A percentile compares a stretch with the other conserved stretches of the same genome.
Evolutionary conservation across 2,797 vertebrate genomes (phyloP).

Genomic region (Sebastiscus tertius): DNA sequence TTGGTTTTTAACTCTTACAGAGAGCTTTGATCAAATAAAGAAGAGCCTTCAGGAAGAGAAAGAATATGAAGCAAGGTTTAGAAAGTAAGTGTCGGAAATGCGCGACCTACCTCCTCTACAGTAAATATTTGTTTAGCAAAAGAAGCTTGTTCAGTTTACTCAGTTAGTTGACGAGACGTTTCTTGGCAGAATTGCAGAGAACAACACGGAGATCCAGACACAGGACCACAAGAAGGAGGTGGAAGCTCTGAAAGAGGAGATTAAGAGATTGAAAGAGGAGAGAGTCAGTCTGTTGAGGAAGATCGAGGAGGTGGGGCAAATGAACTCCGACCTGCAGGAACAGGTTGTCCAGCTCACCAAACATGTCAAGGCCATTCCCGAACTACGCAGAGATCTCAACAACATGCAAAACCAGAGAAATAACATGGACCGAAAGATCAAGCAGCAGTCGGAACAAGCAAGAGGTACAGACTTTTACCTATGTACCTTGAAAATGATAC

Average conservation of each 20-base stretch:
- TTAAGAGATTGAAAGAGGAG: constrained; percentile 86
- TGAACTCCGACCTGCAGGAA: constrained; percentile 83
- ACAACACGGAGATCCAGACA: constrained; percentile 88
- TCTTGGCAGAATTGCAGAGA: constrained; percentile 88
- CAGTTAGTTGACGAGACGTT: not conserved
- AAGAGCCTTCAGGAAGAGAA: constrained; percentile 87
- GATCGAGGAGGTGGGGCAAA: constrained; percentile 79
- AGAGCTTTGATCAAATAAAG: constrained; percentile 89
- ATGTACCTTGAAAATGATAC: not conserved
- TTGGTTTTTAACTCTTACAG: constrained; percentile 72
- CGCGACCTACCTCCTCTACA: not conserved
- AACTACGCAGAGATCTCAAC: constrained; percentile 91
- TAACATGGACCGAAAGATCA: constrained; percentile 86
- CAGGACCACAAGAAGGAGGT: constrained; percentile 88
- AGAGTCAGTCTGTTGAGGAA: constrained; percentile 79
- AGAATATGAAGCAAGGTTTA: constrained; percentile 87
- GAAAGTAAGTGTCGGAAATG: constrained; percentile 83
- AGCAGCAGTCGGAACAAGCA: constrained; percentile 88
- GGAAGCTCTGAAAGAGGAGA: constrained; percentile 85
- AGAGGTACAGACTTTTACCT: constrained; percentile 81
- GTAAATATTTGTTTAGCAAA: not conserved
- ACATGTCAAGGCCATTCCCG: constrained; percentile 89
- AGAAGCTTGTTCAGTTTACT: not conserved
- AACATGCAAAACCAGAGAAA: constrained; percentile 88
- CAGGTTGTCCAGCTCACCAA: constrained; percentile 88